Conservation (phyloP, 2,113 vertebrate genomes). For the Cisticola juncidis region DNA sequence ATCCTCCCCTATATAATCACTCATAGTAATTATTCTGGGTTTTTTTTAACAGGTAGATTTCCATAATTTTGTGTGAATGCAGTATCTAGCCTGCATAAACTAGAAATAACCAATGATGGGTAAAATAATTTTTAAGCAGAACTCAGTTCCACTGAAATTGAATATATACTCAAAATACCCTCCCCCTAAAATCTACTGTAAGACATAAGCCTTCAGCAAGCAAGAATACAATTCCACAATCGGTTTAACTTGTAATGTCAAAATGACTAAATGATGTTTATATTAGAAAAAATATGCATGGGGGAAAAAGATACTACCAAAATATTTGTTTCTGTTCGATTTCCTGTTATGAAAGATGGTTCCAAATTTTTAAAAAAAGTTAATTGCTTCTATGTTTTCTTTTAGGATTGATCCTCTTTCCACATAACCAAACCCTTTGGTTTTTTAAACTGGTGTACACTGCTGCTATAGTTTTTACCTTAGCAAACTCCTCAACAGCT, state of each 20-base stretch:
- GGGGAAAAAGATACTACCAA: background rate
- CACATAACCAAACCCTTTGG: background rate
- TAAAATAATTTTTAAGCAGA: background rate
- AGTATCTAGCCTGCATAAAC: background rate
- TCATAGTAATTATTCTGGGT: background rate
- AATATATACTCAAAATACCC: background rate
- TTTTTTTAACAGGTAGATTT: background rate
- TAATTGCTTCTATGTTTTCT: background rate
- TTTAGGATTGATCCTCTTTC: background rate
- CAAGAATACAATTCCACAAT: background rate
- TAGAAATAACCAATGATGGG: background rate
- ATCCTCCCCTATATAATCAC: background rate
- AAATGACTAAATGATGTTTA: background rate
- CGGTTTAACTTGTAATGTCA: background rate
- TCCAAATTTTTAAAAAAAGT: background rate
- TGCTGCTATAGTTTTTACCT: background rate
- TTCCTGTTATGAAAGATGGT: background rate
- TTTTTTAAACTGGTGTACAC: background rate
- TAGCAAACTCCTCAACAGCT: background rate
- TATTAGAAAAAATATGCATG: background rate
- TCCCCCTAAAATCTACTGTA: background rate
- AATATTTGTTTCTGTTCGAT: background rate
- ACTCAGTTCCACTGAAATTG: background rate
- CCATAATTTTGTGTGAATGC: background rate
- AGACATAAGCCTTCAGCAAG: background rate